phyloP scores from a whole-genome alignment of 2,113 vertebrate genomes.

The Athene noctua region DNA sequence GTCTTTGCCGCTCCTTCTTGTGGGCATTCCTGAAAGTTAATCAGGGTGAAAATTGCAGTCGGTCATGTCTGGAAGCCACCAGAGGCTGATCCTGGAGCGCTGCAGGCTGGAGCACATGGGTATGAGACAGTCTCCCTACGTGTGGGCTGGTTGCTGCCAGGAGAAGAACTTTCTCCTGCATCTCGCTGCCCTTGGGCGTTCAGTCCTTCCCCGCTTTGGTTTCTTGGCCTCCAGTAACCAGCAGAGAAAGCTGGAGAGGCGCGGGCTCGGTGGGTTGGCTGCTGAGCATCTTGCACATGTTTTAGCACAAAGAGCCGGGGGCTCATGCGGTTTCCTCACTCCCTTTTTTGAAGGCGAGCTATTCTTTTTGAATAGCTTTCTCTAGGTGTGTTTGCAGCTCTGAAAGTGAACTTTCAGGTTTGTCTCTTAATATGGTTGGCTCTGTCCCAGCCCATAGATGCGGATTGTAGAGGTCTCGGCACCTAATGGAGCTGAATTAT shows the following conservation, averaged over 20 bases:
- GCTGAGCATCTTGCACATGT: neutral
- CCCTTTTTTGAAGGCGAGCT: neutral
- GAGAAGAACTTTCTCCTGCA: slow-evolving; percentile 24
- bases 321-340: neutral
- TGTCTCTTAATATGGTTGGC: slow-evolving; percentile 27
- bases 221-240: neutral
- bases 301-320: neutral
- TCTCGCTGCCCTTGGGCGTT: neutral
- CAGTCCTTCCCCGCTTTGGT: neutral
- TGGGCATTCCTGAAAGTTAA: slow-evolving; percentile 76
- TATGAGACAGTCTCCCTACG: slow-evolving; percentile 25
- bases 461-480: slow-evolving; percentile 49
- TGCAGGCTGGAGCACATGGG: slow-evolving; percentile 52
- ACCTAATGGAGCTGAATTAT: slow-evolving; percentile 71
- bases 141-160: slow-evolving; percentile 41
- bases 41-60: slow-evolving; percentile 77
- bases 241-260: neutral
- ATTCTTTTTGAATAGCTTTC: slow-evolving; percentile 15
- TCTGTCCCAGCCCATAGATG: slow-evolving; percentile 4
- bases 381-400: slow-evolving; percentile 46
- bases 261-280: neutral
- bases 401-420: slow-evolving; percentile 68
- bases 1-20: slow-evolving; percentile 42
- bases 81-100: slow-evolving; percentile 46
- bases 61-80: slow-evolving; percentile 71